Evolutionary conservation across 2,888 invertebrate species (phyloP).

Genomic region (Lasioglossum morio): DNA sequence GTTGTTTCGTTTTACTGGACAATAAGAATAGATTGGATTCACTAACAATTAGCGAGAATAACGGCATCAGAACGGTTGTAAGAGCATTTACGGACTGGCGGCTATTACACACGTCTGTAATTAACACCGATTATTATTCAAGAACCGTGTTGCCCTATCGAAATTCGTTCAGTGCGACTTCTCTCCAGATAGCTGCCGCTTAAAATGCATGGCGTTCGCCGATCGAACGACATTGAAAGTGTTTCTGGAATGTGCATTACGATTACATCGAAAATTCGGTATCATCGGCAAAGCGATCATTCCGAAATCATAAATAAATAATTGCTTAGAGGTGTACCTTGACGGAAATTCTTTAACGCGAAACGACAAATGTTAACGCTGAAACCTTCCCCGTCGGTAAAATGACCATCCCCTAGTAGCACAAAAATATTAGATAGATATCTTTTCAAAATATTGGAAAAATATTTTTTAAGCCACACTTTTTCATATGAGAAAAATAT

Average conservation of each 20-base stretch:
- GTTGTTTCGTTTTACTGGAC: not conserved
- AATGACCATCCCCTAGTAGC: too few species aligned
- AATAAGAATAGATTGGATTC: conserved; percentile 40
- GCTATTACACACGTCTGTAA: conserved; percentile 68
- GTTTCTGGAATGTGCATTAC: conserved; percentile 53
- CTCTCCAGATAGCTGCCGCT: conserved; percentile 58
- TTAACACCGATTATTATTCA: conserved; percentile 75
- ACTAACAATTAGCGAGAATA: conserved; percentile 21
- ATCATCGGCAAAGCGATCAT: conserved; percentile 21
- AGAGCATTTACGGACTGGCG: conserved; percentile 18
- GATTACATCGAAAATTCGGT: conserved; percentile 38
- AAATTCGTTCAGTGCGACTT: conserved; percentile 60
- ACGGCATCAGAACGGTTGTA: not conserved
- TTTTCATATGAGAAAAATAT: too few species aligned
- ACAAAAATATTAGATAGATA: too few species aligned
- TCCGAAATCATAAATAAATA: conserved; percentile 14
- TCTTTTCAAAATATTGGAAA: too few species aligned
- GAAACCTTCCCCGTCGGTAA: too few species aligned
- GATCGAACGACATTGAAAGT: conserved; percentile 57
- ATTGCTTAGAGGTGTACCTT: not conserved
- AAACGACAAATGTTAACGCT: not conserved
- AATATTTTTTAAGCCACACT: too few species aligned
- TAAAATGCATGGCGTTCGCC: conserved; percentile 71
- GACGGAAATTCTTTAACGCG: not conserved
- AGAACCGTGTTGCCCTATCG: conserved; percentile 60